Evolutionary conservation across 2,888 invertebrate genomes (phyloP).

Genomic region (Ptychoptera albimana): DNA sequence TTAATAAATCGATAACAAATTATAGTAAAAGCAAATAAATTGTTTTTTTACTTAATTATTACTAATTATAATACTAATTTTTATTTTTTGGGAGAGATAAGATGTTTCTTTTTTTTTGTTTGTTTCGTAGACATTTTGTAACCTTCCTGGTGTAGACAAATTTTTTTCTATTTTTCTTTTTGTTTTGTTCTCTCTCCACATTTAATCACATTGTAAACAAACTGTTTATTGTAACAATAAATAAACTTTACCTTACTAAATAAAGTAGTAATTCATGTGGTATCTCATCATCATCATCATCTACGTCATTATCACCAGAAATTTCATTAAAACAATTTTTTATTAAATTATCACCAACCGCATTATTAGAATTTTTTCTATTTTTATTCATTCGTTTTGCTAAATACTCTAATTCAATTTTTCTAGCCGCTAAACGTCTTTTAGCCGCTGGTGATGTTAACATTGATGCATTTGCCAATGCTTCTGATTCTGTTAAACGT

Average conservation of each 20-base stretch:
- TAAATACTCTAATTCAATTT: constrained; percentile 33
- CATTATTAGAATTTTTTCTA: neutral
- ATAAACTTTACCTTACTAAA: constrained; percentile 40
- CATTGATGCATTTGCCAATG: constrained; percentile 37
- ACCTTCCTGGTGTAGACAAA: too few relatives aligned
- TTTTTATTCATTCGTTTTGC: too few relatives aligned
- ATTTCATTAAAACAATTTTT: too few relatives aligned
- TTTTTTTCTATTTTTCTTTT: too few relatives aligned
- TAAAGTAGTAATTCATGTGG: constrained; percentile 44
- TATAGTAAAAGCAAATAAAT: neutral
- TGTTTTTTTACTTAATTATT: neutral
- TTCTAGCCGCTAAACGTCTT: constrained; percentile 37
- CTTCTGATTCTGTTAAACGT: constrained; percentile 38
- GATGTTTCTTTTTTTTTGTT: too few relatives aligned
- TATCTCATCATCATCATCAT: constrained; percentile 35
- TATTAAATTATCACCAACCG: neutral
- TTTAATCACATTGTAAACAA: too few relatives aligned
- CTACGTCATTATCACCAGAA: constrained; percentile 12
- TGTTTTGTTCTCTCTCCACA: too few relatives aligned
- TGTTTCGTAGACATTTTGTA: too few relatives aligned
- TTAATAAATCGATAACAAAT: neutral
- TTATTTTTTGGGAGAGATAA: neutral
- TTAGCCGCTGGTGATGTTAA: constrained; percentile 40
- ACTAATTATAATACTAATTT: neutral
- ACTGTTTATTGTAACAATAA: neutral